These are phyloP conservation scores for Allenopithecus nigroviridis DNA, from an alignment of 2,797 vertebrate genomes.

Conservation along the genomic window DNA sequence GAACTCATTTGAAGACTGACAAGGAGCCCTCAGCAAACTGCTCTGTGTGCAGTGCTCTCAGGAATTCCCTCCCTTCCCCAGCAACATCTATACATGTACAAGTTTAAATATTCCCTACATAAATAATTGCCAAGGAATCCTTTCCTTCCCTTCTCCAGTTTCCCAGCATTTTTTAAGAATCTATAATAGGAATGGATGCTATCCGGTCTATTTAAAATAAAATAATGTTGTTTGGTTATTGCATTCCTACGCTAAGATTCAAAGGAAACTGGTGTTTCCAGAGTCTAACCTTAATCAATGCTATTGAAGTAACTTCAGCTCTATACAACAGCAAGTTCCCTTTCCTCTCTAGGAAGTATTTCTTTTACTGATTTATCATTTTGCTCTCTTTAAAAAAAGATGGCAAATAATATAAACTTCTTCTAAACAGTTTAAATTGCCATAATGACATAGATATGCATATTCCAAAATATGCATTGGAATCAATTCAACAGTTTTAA, in stretches of 20 bases:
- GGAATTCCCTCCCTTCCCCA: not conserved
- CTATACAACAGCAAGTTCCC: not conserved
- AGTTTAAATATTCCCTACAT: not conserved
- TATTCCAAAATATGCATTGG: not conserved
- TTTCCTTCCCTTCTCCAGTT: not conserved
- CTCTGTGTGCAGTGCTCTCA: not conserved
- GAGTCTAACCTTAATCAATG: not conserved
- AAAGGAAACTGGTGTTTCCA: not conserved
- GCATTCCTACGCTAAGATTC: not conserved
- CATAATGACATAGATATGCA: not conserved
- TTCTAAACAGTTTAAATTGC: not conserved
- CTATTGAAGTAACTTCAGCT: not conserved
- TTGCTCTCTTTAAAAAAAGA: not conserved
- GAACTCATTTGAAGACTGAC: not conserved
- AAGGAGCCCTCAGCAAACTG: not conserved
- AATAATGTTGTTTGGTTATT: not conserved
- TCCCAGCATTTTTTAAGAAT: not conserved
- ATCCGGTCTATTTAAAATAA: not conserved
- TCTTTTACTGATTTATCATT: not conserved
- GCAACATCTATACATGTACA: rapidly evolving
- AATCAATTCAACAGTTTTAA: not conserved
- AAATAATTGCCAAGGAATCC: not conserved
- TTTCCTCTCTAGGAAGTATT: not conserved
- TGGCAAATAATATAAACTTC: not conserved
- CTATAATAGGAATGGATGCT: not conserved